A percentile compares a stretch with the other conserved stretches of the same genome.
phyloP scores from a whole-genome alignment of 2,797 vertebrate genomes.

The Muscicapa striata region DNA sequence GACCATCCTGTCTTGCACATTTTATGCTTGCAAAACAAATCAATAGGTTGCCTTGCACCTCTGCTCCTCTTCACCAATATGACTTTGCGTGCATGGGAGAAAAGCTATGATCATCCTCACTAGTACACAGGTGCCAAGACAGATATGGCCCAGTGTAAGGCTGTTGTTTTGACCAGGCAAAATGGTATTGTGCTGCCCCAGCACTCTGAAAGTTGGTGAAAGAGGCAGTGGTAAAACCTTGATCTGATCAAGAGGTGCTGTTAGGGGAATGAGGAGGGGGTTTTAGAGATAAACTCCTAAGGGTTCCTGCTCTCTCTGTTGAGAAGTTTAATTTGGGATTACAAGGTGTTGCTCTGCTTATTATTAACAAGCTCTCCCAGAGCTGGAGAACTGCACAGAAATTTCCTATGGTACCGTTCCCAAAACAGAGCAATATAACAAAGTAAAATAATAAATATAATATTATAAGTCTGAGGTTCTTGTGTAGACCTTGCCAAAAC shows the following conservation, averaged over 20 bases:
- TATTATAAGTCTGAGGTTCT: neutral
- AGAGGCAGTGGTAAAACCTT: neutral
- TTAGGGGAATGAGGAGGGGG: neutral
- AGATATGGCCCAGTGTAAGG: neutral
- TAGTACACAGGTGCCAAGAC: neutral
- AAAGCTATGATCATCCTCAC: neutral
- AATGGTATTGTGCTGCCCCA: neutral
- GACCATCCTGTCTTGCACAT: neutral
- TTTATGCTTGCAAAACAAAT: neutral
- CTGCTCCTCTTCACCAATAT: neutral
- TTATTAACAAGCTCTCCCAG: neutral
- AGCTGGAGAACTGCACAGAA: neutral
- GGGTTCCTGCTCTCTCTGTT: neutral
- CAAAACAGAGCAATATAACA: neutral
- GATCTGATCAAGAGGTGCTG: neutral
- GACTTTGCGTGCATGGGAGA: neutral
- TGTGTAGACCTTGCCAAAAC: neutral
- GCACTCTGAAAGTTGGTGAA: neutral
- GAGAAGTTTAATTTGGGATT: neutral
- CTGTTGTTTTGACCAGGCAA: neutral
- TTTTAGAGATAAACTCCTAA: neutral
- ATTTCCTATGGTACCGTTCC: neutral
- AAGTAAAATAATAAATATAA: neutral
- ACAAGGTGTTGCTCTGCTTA: neutral
- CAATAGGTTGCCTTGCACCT: neutral